These are phyloP conservation scores for Spialia ferax DNA, from an alignment of 2,888 invertebrate species.

Conservation along the genomic window DNA sequence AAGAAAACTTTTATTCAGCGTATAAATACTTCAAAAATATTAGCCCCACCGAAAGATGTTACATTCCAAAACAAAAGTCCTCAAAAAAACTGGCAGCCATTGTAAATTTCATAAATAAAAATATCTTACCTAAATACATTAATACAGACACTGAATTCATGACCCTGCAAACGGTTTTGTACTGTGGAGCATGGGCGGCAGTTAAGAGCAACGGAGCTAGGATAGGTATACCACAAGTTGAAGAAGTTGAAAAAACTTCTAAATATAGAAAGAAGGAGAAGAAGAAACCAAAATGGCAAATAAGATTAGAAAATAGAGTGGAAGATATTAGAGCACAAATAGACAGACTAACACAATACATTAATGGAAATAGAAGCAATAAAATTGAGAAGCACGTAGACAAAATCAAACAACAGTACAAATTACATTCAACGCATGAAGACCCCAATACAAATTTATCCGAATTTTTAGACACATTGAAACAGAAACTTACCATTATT, in stretches of 20 bases:
- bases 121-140: neutral
- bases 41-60: slow-evolving; percentile 8
- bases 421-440: slow-evolving; percentile 11
- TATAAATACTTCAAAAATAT: slow-evolving; percentile 5
- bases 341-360: neutral
- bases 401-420: neutral
- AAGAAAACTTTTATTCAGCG: neutral
- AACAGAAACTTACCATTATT: slow-evolving; percentile 9
- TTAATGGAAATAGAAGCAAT: too few species aligned
- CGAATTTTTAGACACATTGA: slow-evolving; percentile 14
- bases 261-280: too few species aligned
- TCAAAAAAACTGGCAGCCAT: neutral
- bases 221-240: slow-evolving; percentile 1
- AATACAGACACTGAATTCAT: neutral
- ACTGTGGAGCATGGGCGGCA: neutral
- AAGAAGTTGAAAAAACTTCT: neutral
- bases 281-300: neutral
- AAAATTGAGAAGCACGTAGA: neutral
- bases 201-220: neutral
- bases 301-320: neutral
- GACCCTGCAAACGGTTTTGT: neutral
- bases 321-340: neutral
- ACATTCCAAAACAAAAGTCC: slow-evolving; percentile 17
- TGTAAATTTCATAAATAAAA: neutral
- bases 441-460: neutral